Percentiles rank a stretch among this genome's conserved stretches.
Conservation (phyloP, 2,888 invertebrate genomes). For the Agapostemon virescens region DNA sequence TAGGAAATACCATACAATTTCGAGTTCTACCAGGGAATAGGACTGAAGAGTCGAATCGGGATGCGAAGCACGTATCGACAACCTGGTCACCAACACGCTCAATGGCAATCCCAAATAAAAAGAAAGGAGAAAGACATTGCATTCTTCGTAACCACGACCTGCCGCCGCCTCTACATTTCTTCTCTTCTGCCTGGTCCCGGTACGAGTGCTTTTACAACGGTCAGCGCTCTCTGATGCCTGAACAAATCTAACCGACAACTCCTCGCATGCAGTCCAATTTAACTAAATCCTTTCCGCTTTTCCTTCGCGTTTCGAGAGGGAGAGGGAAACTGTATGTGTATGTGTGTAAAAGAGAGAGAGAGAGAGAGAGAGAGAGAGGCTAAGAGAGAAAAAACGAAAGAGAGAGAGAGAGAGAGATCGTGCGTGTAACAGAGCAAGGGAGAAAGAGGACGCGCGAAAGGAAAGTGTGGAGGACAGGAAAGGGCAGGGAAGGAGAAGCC, state of each 20-base stretch:
- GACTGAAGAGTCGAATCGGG: constrained; percentile 52
- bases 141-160: constrained; percentile 38
- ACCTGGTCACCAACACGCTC: constrained; percentile 71
- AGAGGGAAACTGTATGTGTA: too few relatives aligned
- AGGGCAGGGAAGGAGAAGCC: constrained; percentile 70
- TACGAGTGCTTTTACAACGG: constrained; percentile 70
- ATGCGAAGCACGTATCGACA: constrained; percentile 76
- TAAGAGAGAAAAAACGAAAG: background rate
- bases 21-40: constrained; percentile 58
- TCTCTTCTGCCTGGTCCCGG: constrained; percentile 31
- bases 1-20: constrained; percentile 68
- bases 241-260: constrained; percentile 75
- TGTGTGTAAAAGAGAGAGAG: background rate
- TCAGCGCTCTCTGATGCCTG: constrained; percentile 75
- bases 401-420: constrained; percentile 7
- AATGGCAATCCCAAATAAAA: constrained; percentile 66
- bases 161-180: constrained; percentile 33
- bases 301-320: constrained; percentile 44
- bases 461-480: constrained; percentile 12
- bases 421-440: background rate
- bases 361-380: background rate
- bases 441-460: constrained; percentile 9
- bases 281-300: constrained; percentile 80
- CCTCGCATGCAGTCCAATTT: constrained; percentile 79
- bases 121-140: constrained; percentile 61